Evolutionary conservation across 2,797 vertebrate genomes (phyloP).

Genomic region (Setipinna tenuifilis): DNA sequence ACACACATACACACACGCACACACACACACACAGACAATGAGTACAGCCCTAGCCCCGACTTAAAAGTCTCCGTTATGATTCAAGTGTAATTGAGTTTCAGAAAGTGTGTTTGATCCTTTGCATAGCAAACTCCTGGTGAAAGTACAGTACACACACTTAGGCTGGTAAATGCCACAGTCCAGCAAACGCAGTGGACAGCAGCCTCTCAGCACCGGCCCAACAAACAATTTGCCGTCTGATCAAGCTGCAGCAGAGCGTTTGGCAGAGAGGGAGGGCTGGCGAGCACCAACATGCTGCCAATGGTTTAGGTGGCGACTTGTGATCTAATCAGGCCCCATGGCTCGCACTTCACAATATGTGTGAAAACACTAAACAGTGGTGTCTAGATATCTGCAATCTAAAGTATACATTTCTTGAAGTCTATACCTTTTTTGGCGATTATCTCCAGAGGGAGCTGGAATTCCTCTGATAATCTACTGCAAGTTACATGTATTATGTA

Average conservation of each 20-base stretch:
- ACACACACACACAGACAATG: neutral
- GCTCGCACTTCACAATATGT: too few species aligned
- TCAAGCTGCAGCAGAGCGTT: neutral
- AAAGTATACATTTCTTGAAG: neutral
- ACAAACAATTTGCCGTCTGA: slow-evolving; percentile 16
- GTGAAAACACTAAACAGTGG: neutral
- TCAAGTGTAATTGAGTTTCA: neutral
- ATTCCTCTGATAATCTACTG: neutral
- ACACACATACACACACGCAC: neutral
- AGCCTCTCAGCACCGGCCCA: neutral
- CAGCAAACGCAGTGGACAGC: neutral
- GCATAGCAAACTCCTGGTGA: neutral
- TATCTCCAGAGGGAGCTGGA: neutral
- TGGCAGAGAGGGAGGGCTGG: neutral
- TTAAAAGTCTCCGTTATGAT: neutral
- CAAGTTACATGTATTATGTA: too few species aligned
- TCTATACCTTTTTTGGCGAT: neutral
- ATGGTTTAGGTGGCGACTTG: neutral
- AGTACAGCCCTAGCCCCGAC: neutral
- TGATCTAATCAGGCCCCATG: neutral
- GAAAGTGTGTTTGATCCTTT: neutral
- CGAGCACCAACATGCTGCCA: neutral
- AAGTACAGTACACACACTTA: neutral
- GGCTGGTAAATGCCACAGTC: neutral
- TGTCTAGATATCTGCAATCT: neutral